Base-by-base conservation (phyloP, 1,140 invertebrate species). In the Rhyacophila brunnea region DNA sequence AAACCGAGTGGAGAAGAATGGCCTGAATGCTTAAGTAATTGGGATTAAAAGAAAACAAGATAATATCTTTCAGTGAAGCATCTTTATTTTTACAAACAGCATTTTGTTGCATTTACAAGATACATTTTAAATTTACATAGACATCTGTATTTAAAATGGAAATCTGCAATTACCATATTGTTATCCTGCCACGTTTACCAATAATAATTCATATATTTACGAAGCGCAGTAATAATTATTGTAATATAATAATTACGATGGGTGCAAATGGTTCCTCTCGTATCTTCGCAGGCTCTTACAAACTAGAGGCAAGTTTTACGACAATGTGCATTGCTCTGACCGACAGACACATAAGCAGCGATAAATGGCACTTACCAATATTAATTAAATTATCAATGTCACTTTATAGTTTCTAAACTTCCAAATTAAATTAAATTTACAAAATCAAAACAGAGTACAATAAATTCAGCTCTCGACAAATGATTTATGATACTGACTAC, bases 61-160 rank as follows among this genome's bases (percentile, higher is more conserved):
- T 5, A 9, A 28, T 9, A 28, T 28, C 23, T 5, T 28, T 28
- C 23, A 9, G 23, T 5, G 23, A 28, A 28, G 23, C 23, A 48
- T 57, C 28, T 57, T 57, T 57, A 57, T 57, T 57, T 57, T 57
- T 57, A 56, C 47, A 57, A 57, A 57, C 54, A 57, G 54, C 54
- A 57, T 45, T 34, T 48, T 57, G 45, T 57, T 48, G 54, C 54
- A 57, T 57, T 57, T 57, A 57, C 54, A 57, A 32, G 32, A 46
- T 46, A 28, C 23, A 35, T 45, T 57, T 56, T 48, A 20, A 46
- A 40, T 48, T 54, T 34, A 40, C 17, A 42, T 49, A 57, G 46
- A 57, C 54, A 49, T 40, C 47, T 45, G 47, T 57, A 57, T 11
- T 10, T 32, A 55, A 42, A 45, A 44, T 40, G 43, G 28, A 48